Base-by-base conservation (phyloP, 2,113 vertebrate genomes). In the Ophiodon elongatus region DNA sequence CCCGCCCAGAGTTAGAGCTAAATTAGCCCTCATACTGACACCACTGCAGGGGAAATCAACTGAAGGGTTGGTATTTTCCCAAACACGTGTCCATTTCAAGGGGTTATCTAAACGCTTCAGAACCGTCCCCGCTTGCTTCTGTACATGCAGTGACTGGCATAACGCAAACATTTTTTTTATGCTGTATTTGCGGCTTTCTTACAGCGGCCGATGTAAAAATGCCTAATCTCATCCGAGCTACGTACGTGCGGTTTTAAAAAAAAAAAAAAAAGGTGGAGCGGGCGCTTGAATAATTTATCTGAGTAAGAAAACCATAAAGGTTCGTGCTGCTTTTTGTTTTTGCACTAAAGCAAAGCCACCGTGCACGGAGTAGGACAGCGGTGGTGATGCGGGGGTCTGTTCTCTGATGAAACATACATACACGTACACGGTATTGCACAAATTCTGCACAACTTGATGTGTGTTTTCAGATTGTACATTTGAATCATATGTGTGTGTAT, bases 361-460 rank as follows among this genome's bases (percentile, higher is more conserved):
- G 4, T 78, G 79, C 81, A 76, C 57, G 50, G 77, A 80, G 77
- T 79, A 19, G 73, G 83, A 69, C 72, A 64, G 73, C 9, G 52
- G 80, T 54, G 62, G 73, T 67, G 79, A 83, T 62, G 83, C 83
- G 84, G 82, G 82, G 82, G 69, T 81, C 79, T 82, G 33, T 47
- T 85, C 70, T 63, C 47, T 63, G 52, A 79, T 19, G 68, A 72
- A 35, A 65, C 59, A 72, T 52, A 77, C 77, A 81, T 67, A 72
- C 73, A 85, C 85, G 80, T 82, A 85, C 73, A 84, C 85, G 81
- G 79, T 83, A 88, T 83, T 78, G 85, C 86, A 90, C 90, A 89
- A 92, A 80, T 50, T 88, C 88, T 90, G 86, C 90, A 93, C 89
- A 91, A 88, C 74, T 87, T 79, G 25, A 80, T 92, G 82, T 88